These are phyloP conservation scores for Bos taurus DNA, from an alignment of 2,113 vertebrate genomes.

Conservation along the genomic window DNA sequence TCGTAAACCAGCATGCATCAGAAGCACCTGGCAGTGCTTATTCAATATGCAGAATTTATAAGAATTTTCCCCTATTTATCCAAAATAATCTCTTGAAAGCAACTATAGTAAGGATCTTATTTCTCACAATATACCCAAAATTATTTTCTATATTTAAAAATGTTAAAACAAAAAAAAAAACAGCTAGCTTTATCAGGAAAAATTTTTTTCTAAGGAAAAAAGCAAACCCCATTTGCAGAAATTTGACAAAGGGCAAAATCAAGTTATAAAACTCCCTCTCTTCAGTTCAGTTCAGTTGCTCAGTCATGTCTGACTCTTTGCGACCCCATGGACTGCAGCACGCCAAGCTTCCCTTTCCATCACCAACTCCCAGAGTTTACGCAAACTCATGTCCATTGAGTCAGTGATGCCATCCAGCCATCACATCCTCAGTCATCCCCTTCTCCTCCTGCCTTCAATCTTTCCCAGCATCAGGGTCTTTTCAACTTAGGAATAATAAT, in stretches of 20 bases:
- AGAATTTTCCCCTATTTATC: background rate
- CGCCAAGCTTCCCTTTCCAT: background rate
- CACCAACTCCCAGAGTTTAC: background rate
- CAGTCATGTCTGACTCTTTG: background rate
- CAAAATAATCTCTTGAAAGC: slow-evolving; percentile 6
- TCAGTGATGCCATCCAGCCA: background rate
- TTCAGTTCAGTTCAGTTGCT: background rate
- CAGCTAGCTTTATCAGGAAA: slow-evolving; percentile 1
- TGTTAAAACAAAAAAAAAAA: background rate
- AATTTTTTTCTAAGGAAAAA: background rate
- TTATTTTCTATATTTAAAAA: background rate
- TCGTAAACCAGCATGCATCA: background rate
- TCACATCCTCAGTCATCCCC: background rate
- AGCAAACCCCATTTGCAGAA: background rate
- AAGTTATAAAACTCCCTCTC: background rate
- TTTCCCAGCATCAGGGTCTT: background rate
- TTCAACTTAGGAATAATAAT: background rate
- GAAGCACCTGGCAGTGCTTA: background rate
- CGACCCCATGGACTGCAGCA: background rate
- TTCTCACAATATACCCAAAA: background rate
- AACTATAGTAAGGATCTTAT: background rate
- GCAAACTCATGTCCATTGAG: background rate
- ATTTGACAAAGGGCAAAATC: background rate
- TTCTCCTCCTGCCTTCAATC: background rate
- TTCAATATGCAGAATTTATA: background rate